Conservation (phyloP, 2,888 invertebrate species). For the Meandrusa payeni region DNA sequence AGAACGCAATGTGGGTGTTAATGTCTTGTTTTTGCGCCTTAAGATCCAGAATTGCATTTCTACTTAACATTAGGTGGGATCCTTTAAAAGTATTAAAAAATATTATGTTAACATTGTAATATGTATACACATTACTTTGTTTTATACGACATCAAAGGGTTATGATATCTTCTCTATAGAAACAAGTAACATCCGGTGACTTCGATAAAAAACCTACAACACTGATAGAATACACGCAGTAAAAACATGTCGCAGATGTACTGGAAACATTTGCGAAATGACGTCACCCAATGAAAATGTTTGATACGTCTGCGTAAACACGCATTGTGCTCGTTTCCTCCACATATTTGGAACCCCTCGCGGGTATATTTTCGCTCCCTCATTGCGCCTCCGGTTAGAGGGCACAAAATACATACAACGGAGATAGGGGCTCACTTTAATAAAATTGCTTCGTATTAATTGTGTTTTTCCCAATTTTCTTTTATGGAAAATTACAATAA, state of each 20-base stretch:
- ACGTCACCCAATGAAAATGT: slow-evolving; percentile 23
- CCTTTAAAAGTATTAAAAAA: too few species aligned
- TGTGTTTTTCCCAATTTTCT: slow-evolving; percentile 9
- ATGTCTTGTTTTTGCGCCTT: too few species aligned
- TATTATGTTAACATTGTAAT: too few species aligned
- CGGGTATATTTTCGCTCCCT: slow-evolving; percentile 10
- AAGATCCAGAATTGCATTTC: too few species aligned
- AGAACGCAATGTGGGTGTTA: too few species aligned
- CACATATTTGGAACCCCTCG: slow-evolving; percentile 10
- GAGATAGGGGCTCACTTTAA: slow-evolving; percentile 15
- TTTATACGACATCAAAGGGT: too few species aligned
- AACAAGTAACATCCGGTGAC: too few species aligned
- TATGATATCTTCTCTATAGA: too few species aligned
- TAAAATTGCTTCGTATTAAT: slow-evolving; percentile 12
- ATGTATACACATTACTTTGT: too few species aligned
- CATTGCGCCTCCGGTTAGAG: background rate
- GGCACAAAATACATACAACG: slow-evolving; percentile 7
- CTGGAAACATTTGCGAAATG: slow-evolving; percentile 21
- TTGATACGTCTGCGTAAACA: slow-evolving; percentile 18
- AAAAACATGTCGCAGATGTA: slow-evolving; percentile 16
- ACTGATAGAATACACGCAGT: background rate
- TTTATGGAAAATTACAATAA: slow-evolving; percentile 2
- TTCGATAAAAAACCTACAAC: slow-evolving; percentile 7
- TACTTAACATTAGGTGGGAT: too few species aligned
- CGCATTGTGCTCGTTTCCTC: slow-evolving; percentile 15